Conservation (phyloP, 2,888 invertebrate genomes). For the Diplolepis rosae region DNA sequence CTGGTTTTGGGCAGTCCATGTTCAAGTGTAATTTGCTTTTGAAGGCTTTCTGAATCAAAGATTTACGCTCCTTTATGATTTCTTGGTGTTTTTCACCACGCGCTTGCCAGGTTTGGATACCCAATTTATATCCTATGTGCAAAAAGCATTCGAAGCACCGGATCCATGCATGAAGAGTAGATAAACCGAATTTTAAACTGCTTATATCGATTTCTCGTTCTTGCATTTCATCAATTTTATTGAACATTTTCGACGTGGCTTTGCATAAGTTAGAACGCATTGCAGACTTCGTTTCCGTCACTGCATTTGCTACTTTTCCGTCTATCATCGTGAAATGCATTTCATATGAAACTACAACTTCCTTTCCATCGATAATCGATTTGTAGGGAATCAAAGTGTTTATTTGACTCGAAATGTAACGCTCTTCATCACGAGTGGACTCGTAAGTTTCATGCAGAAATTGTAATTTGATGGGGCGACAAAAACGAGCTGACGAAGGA, state of each 20-base stretch:
- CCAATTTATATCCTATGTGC: slow-evolving; percentile 6
- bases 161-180: slow-evolving; percentile 22
- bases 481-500: slow-evolving; percentile 44
- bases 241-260: slow-evolving; percentile 27
- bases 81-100: slow-evolving; percentile 22
- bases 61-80: slow-evolving; percentile 1
- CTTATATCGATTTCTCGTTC: background rate
- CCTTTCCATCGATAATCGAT: background rate
- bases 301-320: slow-evolving; percentile 32
- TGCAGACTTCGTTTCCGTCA: slow-evolving; percentile 28
- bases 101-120: slow-evolving; percentile 15
- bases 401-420: background rate
- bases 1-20: slow-evolving; percentile 36
- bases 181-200: slow-evolving; percentile 8
- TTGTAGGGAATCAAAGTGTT: background rate
- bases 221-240: slow-evolving; percentile 28
- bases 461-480: slow-evolving; percentile 44
- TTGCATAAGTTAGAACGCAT: slow-evolving; percentile 18
- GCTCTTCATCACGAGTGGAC: slow-evolving; percentile 17
- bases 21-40: slow-evolving; percentile 28
- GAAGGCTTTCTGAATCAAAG: slow-evolving; percentile 33
- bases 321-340: background rate
- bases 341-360: background rate
- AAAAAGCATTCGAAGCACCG: slow-evolving; percentile 12
- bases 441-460: slow-evolving; percentile 40